A percentile compares a stretch with the other conserved stretches of the same genome.
Evolutionary conservation across 2,888 invertebrate species (phyloP).

Genomic region (Teinopalpus imperialis): DNA sequence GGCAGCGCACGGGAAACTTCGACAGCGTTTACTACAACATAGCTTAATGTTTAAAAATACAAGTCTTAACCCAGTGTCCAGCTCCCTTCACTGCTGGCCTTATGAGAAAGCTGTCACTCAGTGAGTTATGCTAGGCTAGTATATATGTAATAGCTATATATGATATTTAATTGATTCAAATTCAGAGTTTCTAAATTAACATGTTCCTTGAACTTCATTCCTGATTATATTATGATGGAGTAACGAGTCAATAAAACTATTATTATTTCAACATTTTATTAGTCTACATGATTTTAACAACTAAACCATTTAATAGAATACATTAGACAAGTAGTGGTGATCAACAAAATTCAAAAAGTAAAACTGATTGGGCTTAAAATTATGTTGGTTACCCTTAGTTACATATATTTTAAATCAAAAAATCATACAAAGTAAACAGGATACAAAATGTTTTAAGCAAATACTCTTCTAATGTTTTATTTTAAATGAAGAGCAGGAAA

Average conservation of each 20-base stretch:
- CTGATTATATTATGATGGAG: too few relatives aligned
- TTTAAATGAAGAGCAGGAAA: constrained; percentile 30
- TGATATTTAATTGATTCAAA: too few relatives aligned
- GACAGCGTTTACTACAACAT: too few relatives aligned
- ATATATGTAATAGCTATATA: too few relatives aligned
- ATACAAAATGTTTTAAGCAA: constrained; percentile 25
- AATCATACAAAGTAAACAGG: constrained; percentile 14
- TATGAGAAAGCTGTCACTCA: too few relatives aligned
- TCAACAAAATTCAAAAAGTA: constrained; percentile 11
- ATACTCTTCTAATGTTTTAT: constrained; percentile 44
- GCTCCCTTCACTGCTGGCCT: too few relatives aligned
- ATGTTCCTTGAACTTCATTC: too few relatives aligned
- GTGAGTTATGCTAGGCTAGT: too few relatives aligned
- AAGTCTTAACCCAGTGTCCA: too few relatives aligned
- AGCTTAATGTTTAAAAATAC: too few relatives aligned
- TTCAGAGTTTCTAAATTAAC: too few relatives aligned
- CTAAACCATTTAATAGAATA: constrained; percentile 51
- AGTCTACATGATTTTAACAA: constrained; percentile 50
- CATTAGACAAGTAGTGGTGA: constrained; percentile 43
- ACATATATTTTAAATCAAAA: constrained; percentile 18
- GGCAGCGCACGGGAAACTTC: too few relatives aligned
- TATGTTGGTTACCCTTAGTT: constrained; percentile 13
- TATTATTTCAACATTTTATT: constrained; percentile 51
- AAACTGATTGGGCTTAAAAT: constrained; percentile 15
- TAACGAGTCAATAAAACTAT: background rate